A percentile compares a stretch with the other conserved stretches of the same genome.
phyloP scores from a whole-genome alignment of 2,888 invertebrate species.

The Eupithecia insigniata region DNA sequence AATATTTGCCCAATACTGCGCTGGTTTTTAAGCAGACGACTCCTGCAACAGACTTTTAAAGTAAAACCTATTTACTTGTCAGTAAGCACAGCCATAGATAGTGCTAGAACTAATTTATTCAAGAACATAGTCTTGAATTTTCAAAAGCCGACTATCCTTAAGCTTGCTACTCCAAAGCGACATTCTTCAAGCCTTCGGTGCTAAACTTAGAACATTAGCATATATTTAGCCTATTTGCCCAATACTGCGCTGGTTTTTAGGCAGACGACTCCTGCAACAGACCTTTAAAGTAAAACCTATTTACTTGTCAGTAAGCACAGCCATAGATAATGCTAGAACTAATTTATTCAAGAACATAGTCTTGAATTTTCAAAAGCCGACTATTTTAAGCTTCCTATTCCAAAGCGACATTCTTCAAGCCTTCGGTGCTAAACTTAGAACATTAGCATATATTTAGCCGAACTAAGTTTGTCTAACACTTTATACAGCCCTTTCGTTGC shows the following conservation, averaged over 20 bases:
- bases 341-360: background rate
- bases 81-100: background rate
- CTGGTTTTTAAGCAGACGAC: too few relatives aligned
- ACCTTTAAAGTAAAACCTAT: background rate
- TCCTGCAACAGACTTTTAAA: background rate
- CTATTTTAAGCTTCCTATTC: too few relatives aligned
- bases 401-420: background rate
- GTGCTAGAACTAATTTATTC: background rate
- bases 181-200: background rate
- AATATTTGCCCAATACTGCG: too few relatives aligned
- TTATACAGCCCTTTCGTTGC: constrained; percentile 26
- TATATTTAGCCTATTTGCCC: too few relatives aligned
- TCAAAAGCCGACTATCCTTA: background rate
- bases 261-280: too few relatives aligned
- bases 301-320: background rate
- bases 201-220: constrained; percentile 8
- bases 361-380: background rate
- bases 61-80: background rate
- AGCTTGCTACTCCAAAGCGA: background rate
- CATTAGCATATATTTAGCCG: constrained; percentile 11
- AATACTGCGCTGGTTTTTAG: too few relatives aligned
- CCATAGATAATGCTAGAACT: background rate
- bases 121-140: background rate
- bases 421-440: background rate
- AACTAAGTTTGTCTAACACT: constrained; percentile 24